phyloP scores from a whole-genome alignment of 2,797 vertebrate species.

The Phrynocephalus forsythii region DNA sequence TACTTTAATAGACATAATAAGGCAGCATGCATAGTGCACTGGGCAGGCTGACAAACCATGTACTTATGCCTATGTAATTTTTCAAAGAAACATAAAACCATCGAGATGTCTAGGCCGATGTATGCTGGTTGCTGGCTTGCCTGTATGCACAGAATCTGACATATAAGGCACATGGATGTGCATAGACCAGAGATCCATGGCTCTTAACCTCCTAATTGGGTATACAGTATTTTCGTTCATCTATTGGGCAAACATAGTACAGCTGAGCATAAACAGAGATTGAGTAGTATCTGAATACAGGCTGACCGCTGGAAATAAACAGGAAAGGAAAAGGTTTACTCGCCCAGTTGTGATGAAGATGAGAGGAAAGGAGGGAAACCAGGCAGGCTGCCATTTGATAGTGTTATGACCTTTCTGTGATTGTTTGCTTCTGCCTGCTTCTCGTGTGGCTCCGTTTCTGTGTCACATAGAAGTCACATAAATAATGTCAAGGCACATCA shows the following conservation, averaged over 20 bases:
- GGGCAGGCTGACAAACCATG: no score
- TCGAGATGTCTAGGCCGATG: neutral
- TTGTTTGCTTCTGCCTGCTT: slow-evolving; percentile 57
- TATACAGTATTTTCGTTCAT: neutral
- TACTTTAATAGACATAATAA: no score
- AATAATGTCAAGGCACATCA: slow-evolving; percentile 56
- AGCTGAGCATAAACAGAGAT: no score
- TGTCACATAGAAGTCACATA: slow-evolving; percentile 63
- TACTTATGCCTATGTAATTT: neutral
- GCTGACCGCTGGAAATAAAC: neutral
- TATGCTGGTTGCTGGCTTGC: neutral
- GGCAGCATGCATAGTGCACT: no score
- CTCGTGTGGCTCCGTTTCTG: slow-evolving; percentile 46
- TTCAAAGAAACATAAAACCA: neutral
- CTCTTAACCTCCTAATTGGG: neutral
- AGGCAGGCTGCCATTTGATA: neutral
- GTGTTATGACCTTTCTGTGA: slow-evolving; percentile 52
- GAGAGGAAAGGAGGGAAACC: neutral
- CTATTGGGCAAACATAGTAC: neutral
- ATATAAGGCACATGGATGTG: neutral
- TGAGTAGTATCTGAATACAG: no score
- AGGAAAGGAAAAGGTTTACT: no score
- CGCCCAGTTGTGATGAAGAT: neutral
- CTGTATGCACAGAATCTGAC: neutral
- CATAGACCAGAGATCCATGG: neutral